Conservation (phyloP, 1,140 invertebrate species). For the Trissolcus basalis region DNA sequence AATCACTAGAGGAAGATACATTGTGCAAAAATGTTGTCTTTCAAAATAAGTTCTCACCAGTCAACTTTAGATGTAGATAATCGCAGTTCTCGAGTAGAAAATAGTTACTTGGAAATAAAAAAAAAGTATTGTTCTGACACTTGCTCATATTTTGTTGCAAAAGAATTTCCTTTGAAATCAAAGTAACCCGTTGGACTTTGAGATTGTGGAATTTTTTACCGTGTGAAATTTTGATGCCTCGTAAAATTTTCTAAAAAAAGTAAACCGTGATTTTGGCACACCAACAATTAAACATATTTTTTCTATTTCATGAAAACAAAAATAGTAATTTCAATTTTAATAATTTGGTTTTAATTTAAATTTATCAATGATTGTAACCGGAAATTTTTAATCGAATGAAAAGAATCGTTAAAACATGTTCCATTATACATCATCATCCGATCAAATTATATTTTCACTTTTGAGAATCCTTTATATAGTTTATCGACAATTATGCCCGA, state of each 20-base stretch:
- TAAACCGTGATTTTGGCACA: too few relatives aligned
- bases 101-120: constrained; percentile 14
- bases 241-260: too few relatives aligned
- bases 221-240: constrained; percentile 4
- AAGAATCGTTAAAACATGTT: too few relatives aligned
- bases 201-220: constrained; percentile 3
- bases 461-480: constrained; percentile 33
- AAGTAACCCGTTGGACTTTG: not conserved
- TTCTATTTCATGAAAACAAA: too few relatives aligned
- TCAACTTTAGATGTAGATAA: constrained; percentile 1
- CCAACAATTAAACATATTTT: too few relatives aligned
- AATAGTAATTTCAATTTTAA: too few relatives aligned
- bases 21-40: too few relatives aligned
- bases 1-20: too few relatives aligned
- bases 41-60: not conserved
- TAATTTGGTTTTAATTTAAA: too few relatives aligned
- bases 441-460: constrained; percentile 31
- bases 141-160: constrained; percentile 18
- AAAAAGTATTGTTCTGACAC: constrained; percentile 17
- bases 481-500: constrained; percentile 48
- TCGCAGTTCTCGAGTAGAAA: not conserved
- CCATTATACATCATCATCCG: too few relatives aligned
- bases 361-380: too few relatives aligned
- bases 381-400: too few relatives aligned
- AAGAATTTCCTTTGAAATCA: constrained; percentile 20